Evolutionary conservation across 2,797 vertebrate species (phyloP).

Genomic region (Sebastolobus alascanus): DNA sequence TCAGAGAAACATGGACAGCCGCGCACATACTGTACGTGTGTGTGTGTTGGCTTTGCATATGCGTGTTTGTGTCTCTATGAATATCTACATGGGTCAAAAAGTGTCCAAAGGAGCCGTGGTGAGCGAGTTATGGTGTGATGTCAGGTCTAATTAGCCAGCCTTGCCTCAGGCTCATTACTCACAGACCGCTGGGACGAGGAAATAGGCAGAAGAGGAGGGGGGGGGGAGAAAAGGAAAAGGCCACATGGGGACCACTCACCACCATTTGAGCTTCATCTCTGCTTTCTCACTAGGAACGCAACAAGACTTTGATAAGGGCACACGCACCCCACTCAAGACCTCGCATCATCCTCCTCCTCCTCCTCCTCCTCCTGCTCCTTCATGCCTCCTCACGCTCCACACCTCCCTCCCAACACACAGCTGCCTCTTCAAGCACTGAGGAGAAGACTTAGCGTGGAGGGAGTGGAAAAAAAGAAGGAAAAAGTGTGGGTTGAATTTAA

Average conservation of each 20-base stretch:
- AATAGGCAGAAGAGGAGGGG: conserved; percentile 29
- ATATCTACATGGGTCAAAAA: conserved; percentile 51
- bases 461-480: background rate
- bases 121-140: conserved; percentile 75
- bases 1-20: conserved; percentile 4
- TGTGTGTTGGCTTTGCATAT: background rate
- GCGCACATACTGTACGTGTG: background rate
- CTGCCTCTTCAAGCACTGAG: conserved; percentile 41
- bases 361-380: conserved; percentile 49
- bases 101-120: conserved; percentile 49
- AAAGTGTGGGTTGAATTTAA: conserved; percentile 33
- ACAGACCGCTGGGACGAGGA: conserved; percentile 64
- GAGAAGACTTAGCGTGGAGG: conserved; percentile 11
- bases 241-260: conserved; percentile 61
- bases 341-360: conserved; percentile 43
- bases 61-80: conserved; percentile 32
- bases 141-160: conserved; percentile 82
- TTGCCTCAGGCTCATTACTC: conserved; percentile 80
- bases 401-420: conserved; percentile 24
- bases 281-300: conserved; percentile 39
- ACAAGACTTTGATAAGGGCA: conserved; percentile 77
- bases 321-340: conserved; percentile 50
- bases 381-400: conserved; percentile 17
- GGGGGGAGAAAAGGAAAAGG: conserved; percentile 53
- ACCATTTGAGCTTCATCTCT: conserved; percentile 58